Conservation (phyloP, 2,888 invertebrate species). For the Drosophila anomalata region DNA sequence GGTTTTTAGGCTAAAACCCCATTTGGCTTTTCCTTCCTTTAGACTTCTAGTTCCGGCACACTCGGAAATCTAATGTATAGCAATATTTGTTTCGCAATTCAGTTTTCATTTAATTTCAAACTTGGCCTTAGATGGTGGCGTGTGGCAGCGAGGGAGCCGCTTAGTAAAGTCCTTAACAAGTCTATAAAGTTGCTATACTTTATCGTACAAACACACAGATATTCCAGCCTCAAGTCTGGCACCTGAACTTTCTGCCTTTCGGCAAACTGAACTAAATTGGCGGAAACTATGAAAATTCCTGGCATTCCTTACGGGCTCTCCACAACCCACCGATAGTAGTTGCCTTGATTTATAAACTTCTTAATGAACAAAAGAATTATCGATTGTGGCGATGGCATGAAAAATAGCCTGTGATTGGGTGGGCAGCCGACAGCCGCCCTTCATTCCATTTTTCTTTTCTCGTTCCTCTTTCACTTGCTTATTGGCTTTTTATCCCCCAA, state of each 20-base stretch:
- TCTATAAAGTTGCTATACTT: constrained; percentile 24
- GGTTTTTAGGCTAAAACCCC: background rate
- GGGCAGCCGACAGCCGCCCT: background rate
- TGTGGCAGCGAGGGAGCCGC: background rate
- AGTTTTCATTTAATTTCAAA: constrained; percentile 10
- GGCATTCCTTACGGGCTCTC: constrained; percentile 40
- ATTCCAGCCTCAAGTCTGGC: constrained; percentile 16
- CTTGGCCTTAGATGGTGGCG: background rate
- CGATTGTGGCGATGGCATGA: constrained; percentile 67
- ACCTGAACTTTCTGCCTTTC: constrained; percentile 29
- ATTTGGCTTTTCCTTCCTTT: background rate
- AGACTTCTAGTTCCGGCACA: background rate
- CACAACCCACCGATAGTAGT: constrained; percentile 4
- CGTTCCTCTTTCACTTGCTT: constrained; percentile 1
- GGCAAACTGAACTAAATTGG: constrained; percentile 13
- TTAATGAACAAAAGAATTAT: constrained; percentile 79
- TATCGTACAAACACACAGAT: background rate
- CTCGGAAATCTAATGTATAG: constrained; percentile 27
- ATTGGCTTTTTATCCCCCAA: constrained; percentile 23
- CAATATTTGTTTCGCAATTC: constrained; percentile 30
- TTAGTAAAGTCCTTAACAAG: constrained; percentile 17
- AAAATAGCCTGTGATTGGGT: constrained; percentile 56
- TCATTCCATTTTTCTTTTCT: constrained; percentile 6
- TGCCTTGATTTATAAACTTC: constrained; percentile 73
- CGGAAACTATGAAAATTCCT: constrained; percentile 69